A percentile compares a stretch with the other conserved stretches of the same genome.
phyloP scores from a whole-genome alignment of 2,797 vertebrate genomes.

The Ptychobarbus kaznakovi region DNA sequence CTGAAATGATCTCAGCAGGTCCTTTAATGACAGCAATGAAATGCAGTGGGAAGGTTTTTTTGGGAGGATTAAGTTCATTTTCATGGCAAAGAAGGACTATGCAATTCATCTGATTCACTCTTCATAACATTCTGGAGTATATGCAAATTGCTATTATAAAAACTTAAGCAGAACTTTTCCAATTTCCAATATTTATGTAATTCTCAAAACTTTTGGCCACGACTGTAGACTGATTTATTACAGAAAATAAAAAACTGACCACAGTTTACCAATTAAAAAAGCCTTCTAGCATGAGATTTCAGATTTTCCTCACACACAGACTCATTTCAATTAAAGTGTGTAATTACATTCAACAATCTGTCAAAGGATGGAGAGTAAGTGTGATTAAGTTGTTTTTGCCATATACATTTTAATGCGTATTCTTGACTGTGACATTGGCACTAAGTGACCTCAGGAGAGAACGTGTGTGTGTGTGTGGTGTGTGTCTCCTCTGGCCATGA shows the following conservation, averaged over 20 bases:
- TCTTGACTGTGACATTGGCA: slow-evolving; percentile 30
- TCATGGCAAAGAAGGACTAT: too few species aligned
- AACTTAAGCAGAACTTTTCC: too few species aligned
- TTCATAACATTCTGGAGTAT: too few species aligned
- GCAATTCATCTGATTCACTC: too few species aligned
- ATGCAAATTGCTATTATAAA: too few species aligned
- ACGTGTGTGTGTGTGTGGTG: slow-evolving; percentile 11
- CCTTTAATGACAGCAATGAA: too few species aligned
- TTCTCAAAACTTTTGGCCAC: too few species aligned
- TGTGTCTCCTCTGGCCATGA: slow-evolving; percentile 75
- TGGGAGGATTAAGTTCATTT: too few species aligned
- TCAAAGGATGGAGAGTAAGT: slow-evolving; percentile 9
- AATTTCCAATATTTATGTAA: too few species aligned
- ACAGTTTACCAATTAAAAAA: not conserved
- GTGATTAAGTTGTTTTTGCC: slow-evolving; percentile 33
- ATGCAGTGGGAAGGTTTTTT: too few species aligned
- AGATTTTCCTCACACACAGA: not conserved
- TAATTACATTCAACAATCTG: not conserved
- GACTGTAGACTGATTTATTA: not conserved
- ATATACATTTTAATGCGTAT: slow-evolving; percentile 8
- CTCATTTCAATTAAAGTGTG: slow-evolving; percentile 17
- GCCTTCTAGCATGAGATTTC: not conserved
- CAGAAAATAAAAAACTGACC: not conserved
- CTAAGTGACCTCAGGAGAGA: slow-evolving; percentile 22
- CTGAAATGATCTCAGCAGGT: too few species aligned